Evolutionary conservation across 2,888 invertebrate species (phyloP), one percentile per base, ranked within the genome.

Genomic region (Spilosoma lubricipeda): DNA sequence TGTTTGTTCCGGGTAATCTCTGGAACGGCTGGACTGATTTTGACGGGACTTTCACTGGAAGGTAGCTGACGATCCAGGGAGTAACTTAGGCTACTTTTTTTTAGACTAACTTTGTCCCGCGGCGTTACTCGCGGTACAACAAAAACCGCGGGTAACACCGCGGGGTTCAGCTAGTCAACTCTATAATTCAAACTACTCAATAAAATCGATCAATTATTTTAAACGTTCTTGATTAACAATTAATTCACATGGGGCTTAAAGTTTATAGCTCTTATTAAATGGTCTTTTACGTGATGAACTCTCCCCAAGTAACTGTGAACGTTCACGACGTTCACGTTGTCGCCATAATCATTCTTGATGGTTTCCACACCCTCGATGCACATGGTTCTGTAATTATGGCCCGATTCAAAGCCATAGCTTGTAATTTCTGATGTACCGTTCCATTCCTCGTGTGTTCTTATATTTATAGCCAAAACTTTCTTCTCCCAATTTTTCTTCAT

Each of bases 311-410:
- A 95, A 71, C 93, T 94, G 74, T 93, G 90, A 0, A 94, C 93
- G 70, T 95, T 93, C 0, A 94, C 76, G 0, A 88, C 89, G 3
- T 87, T 77, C 0, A 89, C 88, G 70, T 90, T 91, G 42, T 93
- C 93, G 0, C 93, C 93, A 13, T 81, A 88, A 63, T 94, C 93
- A 70, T 90, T 93, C 74, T 87, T 93, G 0, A 95, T 93, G 0
- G 92, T 93, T 59, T 93, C 92, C 3, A 90, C 85, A 0, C 79
- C 80, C 74, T 95, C 94, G 8, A 93, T 90, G 73, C 92, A 92
- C 91, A 92, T 90, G 0, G 93, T 93, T 69, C 94, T 89, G 63
- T 94, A 94, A 65, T 93, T 92, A 75, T 94, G 93, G 0, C 93
- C 95, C 0, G 89, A 90, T 73, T 93, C 90, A 1, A 92, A 77